Conservation (phyloP, 2,113 vertebrate species). For the Australoheros scitulus region DNA sequence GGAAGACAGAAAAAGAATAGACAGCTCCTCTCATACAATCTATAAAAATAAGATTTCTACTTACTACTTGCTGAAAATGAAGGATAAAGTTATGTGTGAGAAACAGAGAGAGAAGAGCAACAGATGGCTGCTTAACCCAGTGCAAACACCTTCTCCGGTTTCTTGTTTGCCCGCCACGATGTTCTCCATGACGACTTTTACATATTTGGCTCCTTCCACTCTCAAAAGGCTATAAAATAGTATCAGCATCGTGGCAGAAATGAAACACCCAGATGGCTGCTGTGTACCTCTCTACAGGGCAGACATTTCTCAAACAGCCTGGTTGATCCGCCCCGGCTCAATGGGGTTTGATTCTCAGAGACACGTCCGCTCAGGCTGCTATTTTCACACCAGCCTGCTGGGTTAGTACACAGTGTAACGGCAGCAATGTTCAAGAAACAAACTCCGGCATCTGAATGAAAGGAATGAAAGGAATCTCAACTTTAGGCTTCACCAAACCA, state of each 20-base stretch:
- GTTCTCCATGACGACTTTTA: constrained; percentile 13
- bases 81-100: background rate
- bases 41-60: background rate
- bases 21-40: background rate
- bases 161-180: constrained; percentile 30
- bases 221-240: constrained; percentile 41
- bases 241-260: constrained; percentile 8
- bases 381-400: background rate
- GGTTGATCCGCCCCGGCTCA: constrained; percentile 31
- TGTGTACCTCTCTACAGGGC: constrained; percentile 42
- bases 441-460: background rate
- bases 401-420: background rate
- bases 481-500: background rate
- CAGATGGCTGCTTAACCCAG: constrained; percentile 31
- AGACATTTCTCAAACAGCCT: constrained; percentile 48
- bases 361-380: background rate
- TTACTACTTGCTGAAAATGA: background rate
- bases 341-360: constrained; percentile 31
- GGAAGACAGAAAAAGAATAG: constrained; percentile 1
- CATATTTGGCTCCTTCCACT: constrained; percentile 18
- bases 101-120: background rate
- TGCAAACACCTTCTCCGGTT: constrained; percentile 30
- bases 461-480: background rate
- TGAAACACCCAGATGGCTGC: constrained; percentile 56
- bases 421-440: background rate